These are phyloP conservation scores for Xiphophorus birchmanni DNA, from an alignment of 2,797 vertebrate species.

Conservation along the genomic window DNA sequence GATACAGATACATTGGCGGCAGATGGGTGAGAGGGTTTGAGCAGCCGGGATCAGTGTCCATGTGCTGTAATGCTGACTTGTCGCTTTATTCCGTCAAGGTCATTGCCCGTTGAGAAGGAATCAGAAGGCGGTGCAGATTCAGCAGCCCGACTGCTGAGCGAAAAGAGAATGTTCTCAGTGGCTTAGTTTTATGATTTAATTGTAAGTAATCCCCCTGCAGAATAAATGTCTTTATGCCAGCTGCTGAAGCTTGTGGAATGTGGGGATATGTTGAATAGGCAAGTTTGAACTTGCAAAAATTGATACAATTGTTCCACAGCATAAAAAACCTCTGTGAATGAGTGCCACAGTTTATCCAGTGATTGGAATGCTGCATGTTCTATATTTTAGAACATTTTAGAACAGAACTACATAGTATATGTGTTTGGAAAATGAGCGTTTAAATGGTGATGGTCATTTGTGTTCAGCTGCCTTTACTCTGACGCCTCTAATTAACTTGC, in stretches of 20 bases:
- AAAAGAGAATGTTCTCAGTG: slow-evolving; percentile 69
- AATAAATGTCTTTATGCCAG: slow-evolving; percentile 51
- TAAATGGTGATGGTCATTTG: not conserved
- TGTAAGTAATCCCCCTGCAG: slow-evolving; percentile 58
- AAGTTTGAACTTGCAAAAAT: slow-evolving; percentile 35
- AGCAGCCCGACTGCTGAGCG: slow-evolving; percentile 58
- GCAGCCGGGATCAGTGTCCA: slow-evolving; percentile 10
- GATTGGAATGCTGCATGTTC: not conserved
- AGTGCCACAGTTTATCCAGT: slow-evolving; percentile 28
- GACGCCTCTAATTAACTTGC: not conserved
- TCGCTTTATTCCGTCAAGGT: slow-evolving; percentile 66
- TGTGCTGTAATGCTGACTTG: slow-evolving; percentile 29
- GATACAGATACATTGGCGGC: slow-evolving; percentile 41
- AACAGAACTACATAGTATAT: too few species aligned
- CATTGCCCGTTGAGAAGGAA: slow-evolving; percentile 49
- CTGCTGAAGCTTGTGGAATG: slow-evolving; percentile 53
- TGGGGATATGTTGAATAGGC: slow-evolving; percentile 45
- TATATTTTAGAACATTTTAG: not conserved
- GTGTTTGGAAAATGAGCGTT: not conserved
- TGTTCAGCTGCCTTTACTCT: not conserved
- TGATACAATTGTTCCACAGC: slow-evolving; percentile 26
- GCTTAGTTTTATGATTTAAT: slow-evolving; percentile 70
- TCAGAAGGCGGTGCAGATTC: slow-evolving; percentile 60
- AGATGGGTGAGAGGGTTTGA: slow-evolving; percentile 30
- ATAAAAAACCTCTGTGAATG: slow-evolving; percentile 26